A percentile compares a stretch with the other conserved stretches of the same genome.
phyloP scores from a whole-genome alignment of 2,113 vertebrate genomes.

The Speoplatyrhinus poulsoni region DNA sequence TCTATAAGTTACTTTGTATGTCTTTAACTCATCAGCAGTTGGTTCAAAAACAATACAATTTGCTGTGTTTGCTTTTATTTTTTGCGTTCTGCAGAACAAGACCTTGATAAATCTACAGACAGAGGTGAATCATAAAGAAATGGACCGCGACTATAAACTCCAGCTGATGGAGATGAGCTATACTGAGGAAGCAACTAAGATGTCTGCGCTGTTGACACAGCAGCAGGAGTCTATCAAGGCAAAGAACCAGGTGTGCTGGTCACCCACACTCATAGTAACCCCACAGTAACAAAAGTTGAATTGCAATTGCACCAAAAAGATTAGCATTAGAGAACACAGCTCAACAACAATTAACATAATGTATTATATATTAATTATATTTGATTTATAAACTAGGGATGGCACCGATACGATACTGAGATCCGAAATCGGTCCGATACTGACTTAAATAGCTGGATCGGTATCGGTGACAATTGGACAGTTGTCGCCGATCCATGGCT shows the following conservation, averaged over 20 bases:
- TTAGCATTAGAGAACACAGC: too few species aligned
- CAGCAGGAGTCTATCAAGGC: slow-evolving; percentile 83
- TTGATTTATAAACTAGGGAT: too few species aligned
- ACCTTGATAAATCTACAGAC: slow-evolving; percentile 85
- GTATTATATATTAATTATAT: too few species aligned
- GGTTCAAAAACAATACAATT: background rate
- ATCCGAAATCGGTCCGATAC: too few species aligned
- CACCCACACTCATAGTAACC: background rate
- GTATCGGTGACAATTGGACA: too few species aligned
- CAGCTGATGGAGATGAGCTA: slow-evolving; percentile 88
- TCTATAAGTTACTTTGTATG: too few species aligned
- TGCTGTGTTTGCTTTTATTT: background rate
- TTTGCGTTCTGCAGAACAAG: slow-evolving; percentile 75
- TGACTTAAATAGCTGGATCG: too few species aligned
- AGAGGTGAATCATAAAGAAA: slow-evolving; percentile 85
- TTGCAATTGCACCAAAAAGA: too few species aligned
- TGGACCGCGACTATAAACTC: slow-evolving; percentile 89
- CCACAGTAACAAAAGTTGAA: background rate
- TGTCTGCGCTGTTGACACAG: slow-evolving; percentile 84
- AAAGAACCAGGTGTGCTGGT: slow-evolving; percentile 81
- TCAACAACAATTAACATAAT: too few species aligned
- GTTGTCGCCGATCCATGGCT: too few species aligned
- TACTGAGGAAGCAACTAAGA: slow-evolving; percentile 86
- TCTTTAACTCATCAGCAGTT: too few species aligned
- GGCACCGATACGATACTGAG: too few species aligned